Percentiles rank a stretch among this genome's conserved stretches.
These are phyloP conservation scores for Dasyurus viverrinus DNA, from an alignment of 2,113 vertebrate genomes.

Conservation along the genomic window DNA sequence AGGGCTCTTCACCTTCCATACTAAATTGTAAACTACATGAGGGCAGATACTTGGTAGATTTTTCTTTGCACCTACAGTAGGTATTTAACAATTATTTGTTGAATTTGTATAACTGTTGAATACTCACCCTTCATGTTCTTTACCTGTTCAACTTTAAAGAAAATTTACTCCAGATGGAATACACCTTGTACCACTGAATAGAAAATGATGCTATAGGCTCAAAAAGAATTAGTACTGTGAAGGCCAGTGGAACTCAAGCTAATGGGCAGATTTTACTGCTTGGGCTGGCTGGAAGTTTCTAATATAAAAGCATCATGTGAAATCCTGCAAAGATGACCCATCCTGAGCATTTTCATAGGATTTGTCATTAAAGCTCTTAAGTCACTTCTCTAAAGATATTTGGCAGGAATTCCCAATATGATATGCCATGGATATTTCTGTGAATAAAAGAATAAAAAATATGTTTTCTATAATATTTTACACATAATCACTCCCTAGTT, in stretches of 20 bases:
- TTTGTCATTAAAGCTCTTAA: background rate
- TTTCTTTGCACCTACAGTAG: background rate
- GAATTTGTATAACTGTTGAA: background rate
- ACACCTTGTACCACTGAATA: background rate
- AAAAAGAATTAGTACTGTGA: background rate
- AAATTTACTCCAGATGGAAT: background rate
- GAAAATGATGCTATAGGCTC: background rate
- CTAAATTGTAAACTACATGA: background rate
- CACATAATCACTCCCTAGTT: slow-evolving; percentile 22
- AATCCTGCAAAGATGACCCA: background rate
- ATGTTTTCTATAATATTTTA: slow-evolving; percentile 39
- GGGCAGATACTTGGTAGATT: background rate
- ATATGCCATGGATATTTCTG: slow-evolving; percentile 44
- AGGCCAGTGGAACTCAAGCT: background rate
- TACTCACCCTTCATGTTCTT: background rate
- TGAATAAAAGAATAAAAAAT: slow-evolving; percentile 48
- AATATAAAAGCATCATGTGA: background rate
- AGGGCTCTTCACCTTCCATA: background rate
- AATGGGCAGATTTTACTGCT: background rate
- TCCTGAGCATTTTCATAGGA: background rate
- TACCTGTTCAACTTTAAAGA: background rate
- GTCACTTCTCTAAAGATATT: background rate
- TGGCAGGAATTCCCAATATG: background rate
- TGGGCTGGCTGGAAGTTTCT: slow-evolving; percentile 15
- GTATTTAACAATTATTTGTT: background rate